phyloP scores from a whole-genome alignment of 2,888 invertebrate genomes.

The Habroteleia sp. region DNA sequence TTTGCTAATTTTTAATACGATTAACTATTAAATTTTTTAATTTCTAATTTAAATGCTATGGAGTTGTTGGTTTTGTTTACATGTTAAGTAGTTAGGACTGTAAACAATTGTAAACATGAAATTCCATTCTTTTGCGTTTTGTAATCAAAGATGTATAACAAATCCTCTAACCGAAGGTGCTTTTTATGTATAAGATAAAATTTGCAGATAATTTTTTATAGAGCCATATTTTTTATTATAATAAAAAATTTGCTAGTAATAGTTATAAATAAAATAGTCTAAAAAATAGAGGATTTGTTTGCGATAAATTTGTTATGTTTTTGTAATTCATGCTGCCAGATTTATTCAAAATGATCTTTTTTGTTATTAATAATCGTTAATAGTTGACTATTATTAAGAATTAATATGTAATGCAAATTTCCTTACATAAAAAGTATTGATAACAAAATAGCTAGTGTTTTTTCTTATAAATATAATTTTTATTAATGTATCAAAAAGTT shows the following conservation, averaged over 20 bases:
- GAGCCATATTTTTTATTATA: constrained; percentile 53
- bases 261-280: constrained; percentile 19
- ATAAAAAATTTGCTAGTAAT: constrained; percentile 2
- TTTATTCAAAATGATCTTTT: constrained; percentile 55
- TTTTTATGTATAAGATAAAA: constrained; percentile 44
- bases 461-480: too few species aligned
- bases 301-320: constrained; percentile 32
- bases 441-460: too few species aligned
- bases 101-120: constrained; percentile 1
- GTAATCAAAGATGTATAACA: constrained; percentile 28
- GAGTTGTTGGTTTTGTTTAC: constrained; percentile 14
- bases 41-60: constrained; percentile 5
- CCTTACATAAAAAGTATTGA: constrained; percentile 55
- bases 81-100: constrained; percentile 5
- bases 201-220: constrained; percentile 44
- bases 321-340: constrained; percentile 64
- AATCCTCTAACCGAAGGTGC: constrained; percentile 52
- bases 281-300: constrained; percentile 34
- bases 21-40: neutral
- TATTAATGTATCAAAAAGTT: too few species aligned
- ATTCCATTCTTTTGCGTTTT: constrained; percentile 21
- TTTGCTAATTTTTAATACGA: neutral
- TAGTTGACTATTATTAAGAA: constrained; percentile 61
- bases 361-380: constrained; percentile 55
- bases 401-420: constrained; percentile 55